phyloP scores from a whole-genome alignment of 2,113 vertebrate genomes.

The Poecilia latipinna region DNA sequence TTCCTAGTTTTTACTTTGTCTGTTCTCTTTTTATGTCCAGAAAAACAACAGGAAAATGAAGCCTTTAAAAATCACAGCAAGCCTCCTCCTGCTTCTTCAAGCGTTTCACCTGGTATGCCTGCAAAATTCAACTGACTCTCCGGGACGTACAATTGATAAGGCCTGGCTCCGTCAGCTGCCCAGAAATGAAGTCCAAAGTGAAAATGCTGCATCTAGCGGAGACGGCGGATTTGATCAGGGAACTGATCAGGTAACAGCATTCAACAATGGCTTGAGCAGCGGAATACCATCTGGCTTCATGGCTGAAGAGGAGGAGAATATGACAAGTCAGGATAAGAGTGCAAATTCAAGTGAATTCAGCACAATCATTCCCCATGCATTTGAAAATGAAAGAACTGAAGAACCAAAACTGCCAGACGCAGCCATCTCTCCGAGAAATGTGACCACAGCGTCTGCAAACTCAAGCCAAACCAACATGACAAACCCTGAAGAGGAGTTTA shows the following conservation, averaged over 20 bases:
- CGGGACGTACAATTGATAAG: constrained; percentile 34
- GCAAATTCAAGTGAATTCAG: not conserved
- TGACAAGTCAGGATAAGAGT: not conserved
- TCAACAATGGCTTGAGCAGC: constrained; percentile 4
- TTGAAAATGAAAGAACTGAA: not conserved
- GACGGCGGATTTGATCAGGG: not conserved
- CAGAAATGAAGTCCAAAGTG: not conserved
- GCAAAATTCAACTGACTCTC: constrained; percentile 43
- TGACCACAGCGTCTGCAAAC: not conserved
- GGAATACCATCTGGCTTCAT: constrained; percentile 26
- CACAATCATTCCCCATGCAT: not conserved
- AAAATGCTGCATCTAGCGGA: not conserved
- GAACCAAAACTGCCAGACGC: not conserved
- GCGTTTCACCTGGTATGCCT: constrained; percentile 32
- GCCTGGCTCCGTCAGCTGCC: constrained; percentile 37
- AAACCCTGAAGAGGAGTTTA: not conserved
- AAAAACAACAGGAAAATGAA: constrained; percentile 57
- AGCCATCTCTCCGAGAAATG: not conserved
- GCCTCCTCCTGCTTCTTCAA: constrained; percentile 66
- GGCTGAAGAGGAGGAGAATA: constrained; percentile 13
- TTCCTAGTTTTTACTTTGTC: not conserved
- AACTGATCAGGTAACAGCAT: not conserved
- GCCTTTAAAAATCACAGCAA: constrained; percentile 37
- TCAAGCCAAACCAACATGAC: constrained; percentile 34
- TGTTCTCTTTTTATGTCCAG: constrained; percentile 39